Percentiles rank a stretch among this genome's conserved stretches.
These are phyloP conservation scores for Carassius carassius DNA, from an alignment of 2,113 vertebrate species.

Conservation along the genomic window DNA sequence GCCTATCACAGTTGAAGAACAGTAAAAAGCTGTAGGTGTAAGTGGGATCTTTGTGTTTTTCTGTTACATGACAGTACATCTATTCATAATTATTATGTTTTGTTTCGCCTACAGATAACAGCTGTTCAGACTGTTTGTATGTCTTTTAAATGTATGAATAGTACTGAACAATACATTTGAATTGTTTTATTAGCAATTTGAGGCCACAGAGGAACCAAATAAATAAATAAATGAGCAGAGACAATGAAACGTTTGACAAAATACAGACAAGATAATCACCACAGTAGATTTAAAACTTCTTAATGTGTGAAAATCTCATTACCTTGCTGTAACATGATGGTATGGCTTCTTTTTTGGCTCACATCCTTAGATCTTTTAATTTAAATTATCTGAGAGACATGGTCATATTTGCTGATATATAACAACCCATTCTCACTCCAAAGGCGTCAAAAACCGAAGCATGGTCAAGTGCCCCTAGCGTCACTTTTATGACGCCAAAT, in stretches of 20 bases:
- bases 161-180: background rate
- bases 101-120: background rate
- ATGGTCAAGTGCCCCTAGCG: no score
- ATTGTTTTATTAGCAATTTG: background rate
- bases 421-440: no score
- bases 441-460: no score
- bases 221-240: background rate
- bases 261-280: conserved; percentile 2
- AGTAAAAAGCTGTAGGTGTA: background rate
- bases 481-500: no score
- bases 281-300: background rate
- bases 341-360: no score
- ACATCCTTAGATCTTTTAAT: no score
- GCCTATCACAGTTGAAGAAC: background rate
- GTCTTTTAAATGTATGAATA: background rate
- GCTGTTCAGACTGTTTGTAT: background rate
- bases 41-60: background rate
- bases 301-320: no score
- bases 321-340: no score
- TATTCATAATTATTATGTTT: background rate
- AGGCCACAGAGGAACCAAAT: no score
- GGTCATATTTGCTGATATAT: no score
- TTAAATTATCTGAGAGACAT: no score
- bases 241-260: background rate
- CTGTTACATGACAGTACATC: background rate